These are phyloP conservation scores for Ispidina picta DNA, from an alignment of 2,797 vertebrate genomes.

Conservation along the genomic window DNA sequence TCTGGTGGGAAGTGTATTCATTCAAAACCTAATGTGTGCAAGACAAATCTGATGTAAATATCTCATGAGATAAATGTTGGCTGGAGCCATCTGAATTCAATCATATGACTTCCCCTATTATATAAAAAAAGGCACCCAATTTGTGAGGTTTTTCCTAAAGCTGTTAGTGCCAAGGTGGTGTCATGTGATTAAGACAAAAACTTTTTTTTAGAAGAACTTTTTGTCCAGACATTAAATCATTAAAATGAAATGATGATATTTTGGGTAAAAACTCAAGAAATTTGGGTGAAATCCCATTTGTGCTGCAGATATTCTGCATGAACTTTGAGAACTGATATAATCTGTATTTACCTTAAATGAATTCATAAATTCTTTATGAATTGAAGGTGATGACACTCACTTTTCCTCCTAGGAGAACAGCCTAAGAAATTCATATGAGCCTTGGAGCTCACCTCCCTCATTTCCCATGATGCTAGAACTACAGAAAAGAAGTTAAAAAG, in stretches of 20 bases:
- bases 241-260: slow-evolving; percentile 26
- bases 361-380: neutral
- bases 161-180: neutral
- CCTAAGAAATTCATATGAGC: neutral
- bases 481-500: neutral
- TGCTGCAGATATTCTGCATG: neutral
- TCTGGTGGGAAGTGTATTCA: slow-evolving; percentile 38
- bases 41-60: slow-evolving; percentile 37
- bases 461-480: neutral
- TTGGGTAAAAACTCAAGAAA: neutral
- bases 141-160: neutral
- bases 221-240: slow-evolving; percentile 27
- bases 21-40: slow-evolving; percentile 43
- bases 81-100: slow-evolving; percentile 34
- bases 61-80: slow-evolving; percentile 52
- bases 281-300: neutral
- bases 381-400: neutral
- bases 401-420: neutral
- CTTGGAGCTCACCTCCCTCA: neutral
- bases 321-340: neutral
- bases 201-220: neutral
- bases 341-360: neutral
- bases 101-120: neutral
- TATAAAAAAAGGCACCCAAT: neutral
- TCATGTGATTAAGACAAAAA: neutral